Evolutionary conservation across 2,888 invertebrate species (phyloP), one percentile per base, ranked within the genome.

Genomic region (Nesidiocoris tenuis): DNA sequence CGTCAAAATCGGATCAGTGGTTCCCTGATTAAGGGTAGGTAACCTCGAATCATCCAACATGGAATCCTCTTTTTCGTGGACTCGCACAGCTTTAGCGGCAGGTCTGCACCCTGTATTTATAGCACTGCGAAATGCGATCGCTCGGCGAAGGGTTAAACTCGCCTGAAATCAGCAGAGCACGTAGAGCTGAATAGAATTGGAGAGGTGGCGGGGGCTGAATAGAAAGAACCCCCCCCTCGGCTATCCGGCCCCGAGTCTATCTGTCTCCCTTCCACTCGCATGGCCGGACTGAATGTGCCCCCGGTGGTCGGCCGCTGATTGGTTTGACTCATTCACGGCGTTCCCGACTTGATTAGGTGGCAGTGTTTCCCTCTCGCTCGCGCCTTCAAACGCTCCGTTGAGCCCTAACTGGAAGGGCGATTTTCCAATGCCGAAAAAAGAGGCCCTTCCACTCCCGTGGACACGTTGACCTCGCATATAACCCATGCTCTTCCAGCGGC

Each of bases 301-400:
- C 18, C 16, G 63, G 63, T 72, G 72, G 61, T 23, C n/a, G 61
- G 25, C 63, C 24, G 25, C 72, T 72, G 72, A 72, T 72, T 72
- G 72, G 63, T 72, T 72, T 16, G 63, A 72, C 72, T 72, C 72
- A 72, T 72, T 72, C 72, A 72, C 39, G 39, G 39, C 3, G 72
- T 16, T 39, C 21, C 59, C 56, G 23, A 59, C 57, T 70, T 70
- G 70, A 70, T 70, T 70, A 70, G 70, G 70, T 59, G 70, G 59
- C 70, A 59, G 59, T 59, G 70, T 70, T 24, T 59, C 17, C n/a
- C 17, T 59, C 18, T n/a, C 18, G 59, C 18, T n/a, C 18, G 59
- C 18, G 70, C 70, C 70, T 70, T 70, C 70, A 70, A 70, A 70
- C 59, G 70, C 70, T 70, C 24, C 70, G 18, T 2, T 59, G 70